Conservation (phyloP, 2,888 invertebrate genomes). For the Prostheceraeus crozeri region DNA sequence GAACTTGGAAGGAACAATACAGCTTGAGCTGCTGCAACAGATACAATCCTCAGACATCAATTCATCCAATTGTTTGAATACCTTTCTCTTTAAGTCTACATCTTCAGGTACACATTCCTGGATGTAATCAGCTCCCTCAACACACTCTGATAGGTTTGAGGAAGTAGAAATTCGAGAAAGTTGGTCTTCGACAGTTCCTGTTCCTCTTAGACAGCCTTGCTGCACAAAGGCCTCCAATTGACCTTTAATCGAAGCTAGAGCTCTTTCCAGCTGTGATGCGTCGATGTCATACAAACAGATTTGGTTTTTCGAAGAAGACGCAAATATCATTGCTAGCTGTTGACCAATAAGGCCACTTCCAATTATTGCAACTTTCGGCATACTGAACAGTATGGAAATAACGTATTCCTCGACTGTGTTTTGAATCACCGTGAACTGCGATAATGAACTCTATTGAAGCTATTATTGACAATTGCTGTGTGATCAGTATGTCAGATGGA, state of each 20-base stretch:
- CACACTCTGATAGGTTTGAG: slow-evolving; percentile 65
- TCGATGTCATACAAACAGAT: slow-evolving; percentile 71
- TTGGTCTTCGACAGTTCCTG: slow-evolving; percentile 68
- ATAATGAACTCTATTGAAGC: too few relatives aligned
- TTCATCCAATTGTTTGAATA: slow-evolving; percentile 71
- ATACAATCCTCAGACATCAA: slow-evolving; percentile 60
- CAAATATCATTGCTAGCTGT: slow-evolving; percentile 94
- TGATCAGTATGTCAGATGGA: too few relatives aligned
- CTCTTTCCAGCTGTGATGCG: slow-evolving; percentile 44
- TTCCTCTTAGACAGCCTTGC: slow-evolving; percentile 67
- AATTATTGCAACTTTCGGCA: slow-evolving; percentile 27
- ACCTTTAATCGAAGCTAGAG: slow-evolving; percentile 65
- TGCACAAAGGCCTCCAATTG: slow-evolving; percentile 59
- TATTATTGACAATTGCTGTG: too few relatives aligned
- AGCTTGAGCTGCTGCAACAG: slow-evolving; percentile 84
- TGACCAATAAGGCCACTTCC: slow-evolving; percentile 83
- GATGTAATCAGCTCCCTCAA: slow-evolving; percentile 64
- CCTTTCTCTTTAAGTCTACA: slow-evolving; percentile 71
- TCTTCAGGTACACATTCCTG: slow-evolving; percentile 88
- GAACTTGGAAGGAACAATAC: slow-evolving; percentile 78
- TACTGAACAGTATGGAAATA: too few relatives aligned
- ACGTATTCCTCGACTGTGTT: too few relatives aligned
- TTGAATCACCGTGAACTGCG: too few relatives aligned
- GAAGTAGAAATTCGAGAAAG: slow-evolving; percentile 69
- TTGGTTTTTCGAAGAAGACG: slow-evolving; percentile 72